Conservation (phyloP, 2,113 vertebrate species). For the Neolamprologus devosi region DNA sequence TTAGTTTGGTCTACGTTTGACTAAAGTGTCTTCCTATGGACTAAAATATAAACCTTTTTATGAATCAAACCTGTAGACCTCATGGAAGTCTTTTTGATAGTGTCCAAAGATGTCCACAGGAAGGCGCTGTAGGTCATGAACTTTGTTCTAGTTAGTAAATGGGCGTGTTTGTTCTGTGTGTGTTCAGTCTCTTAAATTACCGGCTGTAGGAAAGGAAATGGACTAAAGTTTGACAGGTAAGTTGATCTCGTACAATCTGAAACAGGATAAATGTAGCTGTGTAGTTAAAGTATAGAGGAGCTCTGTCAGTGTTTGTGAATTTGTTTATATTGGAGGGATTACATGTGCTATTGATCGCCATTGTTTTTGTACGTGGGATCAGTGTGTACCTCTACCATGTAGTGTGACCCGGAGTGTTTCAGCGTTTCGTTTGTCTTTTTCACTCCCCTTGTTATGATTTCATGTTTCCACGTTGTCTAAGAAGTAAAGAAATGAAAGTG, state of each 20-base stretch:
- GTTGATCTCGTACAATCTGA: not conserved
- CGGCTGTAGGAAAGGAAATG: slow-evolving; percentile 8
- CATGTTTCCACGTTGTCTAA: not conserved
- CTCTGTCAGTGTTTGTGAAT: not conserved
- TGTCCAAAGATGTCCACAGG: not conserved
- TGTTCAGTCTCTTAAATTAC: not conserved
- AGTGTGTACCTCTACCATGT: not conserved
- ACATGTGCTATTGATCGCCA: not conserved
- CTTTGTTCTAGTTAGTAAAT: slow-evolving; percentile 52
- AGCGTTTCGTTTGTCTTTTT: not conserved
- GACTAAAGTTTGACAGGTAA: slow-evolving; percentile 26
- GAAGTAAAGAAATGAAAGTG: not conserved
- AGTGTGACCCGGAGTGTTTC: not conserved
- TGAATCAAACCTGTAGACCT: not conserved
- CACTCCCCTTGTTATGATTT: not conserved
- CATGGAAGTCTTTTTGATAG: not conserved
- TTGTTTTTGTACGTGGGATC: not conserved
- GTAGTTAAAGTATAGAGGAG: not conserved
- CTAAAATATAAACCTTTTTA: not conserved
- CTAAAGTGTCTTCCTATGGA: not conserved
- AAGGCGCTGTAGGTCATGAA: slow-evolving; percentile 32
- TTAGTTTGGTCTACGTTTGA: not conserved
- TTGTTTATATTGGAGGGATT: not conserved
- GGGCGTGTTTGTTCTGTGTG: slow-evolving; percentile 7
- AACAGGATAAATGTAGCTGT: not conserved